A percentile compares a stretch with the other conserved stretches of the same genome.
These are phyloP conservation scores for Diplodus sargus DNA, from an alignment of 2,797 vertebrate genomes.

Conservation along the genomic window DNA sequence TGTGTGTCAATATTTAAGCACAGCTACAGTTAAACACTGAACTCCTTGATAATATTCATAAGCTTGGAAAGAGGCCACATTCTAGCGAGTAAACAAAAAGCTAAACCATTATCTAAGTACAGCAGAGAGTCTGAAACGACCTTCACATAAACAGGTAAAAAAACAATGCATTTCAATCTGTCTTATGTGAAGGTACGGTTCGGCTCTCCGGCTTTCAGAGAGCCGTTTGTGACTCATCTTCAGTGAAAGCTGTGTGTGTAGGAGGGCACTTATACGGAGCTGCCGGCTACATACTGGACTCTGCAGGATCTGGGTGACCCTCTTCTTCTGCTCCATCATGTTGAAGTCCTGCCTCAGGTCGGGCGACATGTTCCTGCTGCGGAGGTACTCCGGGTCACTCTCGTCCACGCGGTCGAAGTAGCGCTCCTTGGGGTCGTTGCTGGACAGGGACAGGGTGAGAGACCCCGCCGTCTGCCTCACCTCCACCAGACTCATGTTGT, in stretches of 20 bases:
- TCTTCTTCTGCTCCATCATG: slow-evolving; percentile 98
- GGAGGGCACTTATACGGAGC: slow-evolving; percentile 49
- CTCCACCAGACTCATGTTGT: slow-evolving; percentile 80
- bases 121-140: slow-evolving; percentile 6
- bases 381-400: slow-evolving; percentile 88
- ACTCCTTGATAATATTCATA: neutral
- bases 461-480: slow-evolving; percentile 75
- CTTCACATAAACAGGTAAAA: slow-evolving; percentile 17
- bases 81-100: neutral
- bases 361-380: slow-evolving; percentile 91
- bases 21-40: neutral
- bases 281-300: slow-evolving; percentile 89
- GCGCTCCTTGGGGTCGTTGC: slow-evolving; percentile 89
- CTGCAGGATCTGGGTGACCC: slow-evolving; percentile 96
- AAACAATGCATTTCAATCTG: slow-evolving; percentile 23
- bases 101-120: neutral
- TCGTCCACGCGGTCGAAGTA: slow-evolving; percentile 90
- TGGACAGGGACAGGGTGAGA: slow-evolving; percentile 89
- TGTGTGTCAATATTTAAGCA: neutral
- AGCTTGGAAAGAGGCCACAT: neutral
- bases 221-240: slow-evolving; percentile 55
- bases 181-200: slow-evolving; percentile 10
- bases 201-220: slow-evolving; percentile 48
- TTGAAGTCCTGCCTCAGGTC: slow-evolving; percentile 97
- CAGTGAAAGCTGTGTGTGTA: slow-evolving; percentile 58